These are phyloP conservation scores for Sinocyclocheilus grahami DNA, from an alignment of 2,113 vertebrate species.

Conservation along the genomic window DNA sequence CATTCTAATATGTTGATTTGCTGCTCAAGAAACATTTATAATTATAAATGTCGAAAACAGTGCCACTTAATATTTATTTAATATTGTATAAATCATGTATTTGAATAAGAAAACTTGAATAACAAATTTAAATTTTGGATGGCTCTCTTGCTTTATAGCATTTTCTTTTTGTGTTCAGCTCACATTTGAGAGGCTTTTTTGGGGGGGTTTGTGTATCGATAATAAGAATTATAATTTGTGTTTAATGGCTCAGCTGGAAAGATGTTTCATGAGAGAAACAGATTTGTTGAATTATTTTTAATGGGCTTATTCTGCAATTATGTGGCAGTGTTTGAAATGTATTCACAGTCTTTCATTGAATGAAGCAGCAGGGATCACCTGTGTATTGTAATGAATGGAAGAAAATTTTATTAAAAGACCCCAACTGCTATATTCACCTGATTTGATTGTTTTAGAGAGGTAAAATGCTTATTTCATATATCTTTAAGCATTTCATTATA, in stretches of 20 bases:
- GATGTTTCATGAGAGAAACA: background rate
- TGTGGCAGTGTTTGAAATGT: background rate
- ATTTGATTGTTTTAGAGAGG: conserved; percentile 7
- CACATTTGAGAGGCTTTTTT: background rate
- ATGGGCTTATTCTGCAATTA: background rate
- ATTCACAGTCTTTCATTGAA: background rate
- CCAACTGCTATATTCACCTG: conserved; percentile 3
- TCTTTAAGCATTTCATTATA: background rate
- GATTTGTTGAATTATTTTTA: conserved; percentile 16
- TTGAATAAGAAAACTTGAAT: background rate
- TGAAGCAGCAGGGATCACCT: conserved; percentile 3
- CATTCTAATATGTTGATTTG: too few species aligned
- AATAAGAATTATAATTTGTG: background rate
- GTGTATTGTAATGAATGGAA: conserved; percentile 1
- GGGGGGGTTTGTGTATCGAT: background rate
- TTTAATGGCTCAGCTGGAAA: conserved; percentile 28
- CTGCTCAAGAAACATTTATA: background rate
- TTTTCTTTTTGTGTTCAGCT: background rate
- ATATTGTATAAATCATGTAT: background rate
- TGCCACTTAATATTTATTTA: background rate
- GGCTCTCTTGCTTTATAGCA: background rate
- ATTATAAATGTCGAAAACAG: too few species aligned
- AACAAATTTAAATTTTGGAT: background rate
- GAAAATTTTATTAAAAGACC: background rate
- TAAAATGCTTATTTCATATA: background rate